Conservation (phyloP, 2,888 invertebrate species). For the Scaptomyza cyrtandrae region DNA sequence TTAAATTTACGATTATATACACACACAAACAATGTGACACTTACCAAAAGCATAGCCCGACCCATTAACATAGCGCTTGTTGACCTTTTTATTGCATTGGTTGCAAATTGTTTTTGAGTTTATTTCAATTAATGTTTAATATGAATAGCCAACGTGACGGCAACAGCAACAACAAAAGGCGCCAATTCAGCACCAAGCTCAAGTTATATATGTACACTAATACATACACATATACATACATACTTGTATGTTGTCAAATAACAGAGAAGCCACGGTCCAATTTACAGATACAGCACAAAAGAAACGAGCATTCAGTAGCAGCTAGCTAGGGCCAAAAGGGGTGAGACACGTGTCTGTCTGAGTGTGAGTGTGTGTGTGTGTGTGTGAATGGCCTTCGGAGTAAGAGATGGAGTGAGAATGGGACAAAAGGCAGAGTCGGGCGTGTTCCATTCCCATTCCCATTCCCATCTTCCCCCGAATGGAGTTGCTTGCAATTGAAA, state of each 20-base stretch:
- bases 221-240: conserved; percentile 29
- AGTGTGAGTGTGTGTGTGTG: conserved; percentile 26
- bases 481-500: conserved; percentile 13
- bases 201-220: conserved; percentile 16
- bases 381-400: conserved; percentile 30
- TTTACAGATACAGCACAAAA: conserved; percentile 30
- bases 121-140: conserved; percentile 75
- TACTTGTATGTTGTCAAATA: conserved; percentile 35
- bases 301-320: conserved; percentile 26
- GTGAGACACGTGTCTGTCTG: conserved; percentile 21
- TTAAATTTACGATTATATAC: conserved; percentile 2
- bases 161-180: conserved; percentile 35
- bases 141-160: conserved; percentile 41
- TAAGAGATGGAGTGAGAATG: too few relatives aligned
- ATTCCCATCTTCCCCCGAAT: not conserved
- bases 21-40: conserved; percentile 5
- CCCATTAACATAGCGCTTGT: conserved; percentile 61
- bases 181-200: conserved; percentile 55
- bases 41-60: conserved; percentile 32
- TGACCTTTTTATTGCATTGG: conserved; percentile 54
- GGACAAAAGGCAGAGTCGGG: not conserved
- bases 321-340: conserved; percentile 9
- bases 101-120: conserved; percentile 63
- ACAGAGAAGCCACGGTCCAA: conserved; percentile 47
- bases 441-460: not conserved